Evolutionary conservation across 2,113 vertebrate species (phyloP), one percentile per base, ranked within the genome.

Genomic region (Otis tarda): DNA sequence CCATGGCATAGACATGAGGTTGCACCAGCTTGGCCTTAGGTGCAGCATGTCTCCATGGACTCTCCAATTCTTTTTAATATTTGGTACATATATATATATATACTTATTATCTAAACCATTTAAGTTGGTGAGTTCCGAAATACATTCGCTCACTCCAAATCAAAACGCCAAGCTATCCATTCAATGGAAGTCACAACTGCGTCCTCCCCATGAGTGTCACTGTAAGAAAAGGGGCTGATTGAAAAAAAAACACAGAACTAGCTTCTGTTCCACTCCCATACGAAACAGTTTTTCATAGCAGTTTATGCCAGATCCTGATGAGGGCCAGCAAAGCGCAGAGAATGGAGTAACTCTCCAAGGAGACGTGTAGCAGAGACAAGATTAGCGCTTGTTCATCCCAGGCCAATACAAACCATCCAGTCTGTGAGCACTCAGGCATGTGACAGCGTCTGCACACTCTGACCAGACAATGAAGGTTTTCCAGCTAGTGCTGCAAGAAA

Each of bases 391-490:
- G 77, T 31, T 74, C 67, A 25, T 79, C 65, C 81, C 81, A 81
- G 45, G 91, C 93, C 91, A 78, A 91, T 59, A 81, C 43, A 97
- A 94, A 89, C 64, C 73, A 68, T 33, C n/a, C 86, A 45, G 65
- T 27, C 82, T 75, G 49, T 27, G 63, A 94, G 61, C 61, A 21
- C 22, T 91, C 87, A 53, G 77, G 74, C 85, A 87, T 84, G 74
- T 87, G 81, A 87, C 74, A 82, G 22, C 22, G 56, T 60, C 68
- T 94, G 53, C 91, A 94, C 91, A 30, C 56, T 77, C 64, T 56
- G 56, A 87, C 27, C 61, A 95, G 53, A 89, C 57, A 93, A 53
- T 49, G 75, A 69, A 75, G 52, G 8, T 45, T 92, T 92, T 84
- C 73, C 69, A 94, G 86, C 5, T 71, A 82, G 31, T 61, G 55